A percentile compares a stretch with the other conserved stretches of the same genome.
Evolutionary conservation across 2,888 invertebrate genomes (phyloP).

Genomic region (Malthinus seriepunctatus): DNA sequence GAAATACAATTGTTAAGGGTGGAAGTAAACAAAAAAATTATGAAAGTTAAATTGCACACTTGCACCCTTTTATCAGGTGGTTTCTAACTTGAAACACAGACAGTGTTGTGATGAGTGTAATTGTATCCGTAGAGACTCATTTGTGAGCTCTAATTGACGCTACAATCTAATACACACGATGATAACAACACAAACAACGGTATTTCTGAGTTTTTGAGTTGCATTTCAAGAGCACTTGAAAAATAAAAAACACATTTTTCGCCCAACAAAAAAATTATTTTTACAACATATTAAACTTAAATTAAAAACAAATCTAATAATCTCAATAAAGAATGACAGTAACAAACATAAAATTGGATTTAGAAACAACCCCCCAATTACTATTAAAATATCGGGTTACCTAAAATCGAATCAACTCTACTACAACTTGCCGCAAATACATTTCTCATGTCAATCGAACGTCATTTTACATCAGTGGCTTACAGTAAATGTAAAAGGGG

Average conservation of each 20-base stretch:
- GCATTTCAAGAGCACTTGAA: background rate
- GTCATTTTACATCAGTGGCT: conserved; percentile 33
- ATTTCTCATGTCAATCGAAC: conserved; percentile 36
- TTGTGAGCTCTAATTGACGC: conserved; percentile 51
- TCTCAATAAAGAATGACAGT: conserved; percentile 25
- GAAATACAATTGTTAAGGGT: conserved; percentile 5
- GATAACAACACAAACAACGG: conserved; percentile 15
- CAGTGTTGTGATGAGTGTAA: conserved; percentile 46
- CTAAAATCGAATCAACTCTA: conserved; percentile 28
- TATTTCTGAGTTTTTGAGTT: background rate
- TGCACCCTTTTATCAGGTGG: conserved; percentile 1
- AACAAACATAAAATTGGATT: conserved; percentile 29
- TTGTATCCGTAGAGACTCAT: conserved; percentile 53
- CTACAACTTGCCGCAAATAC: conserved; percentile 29
- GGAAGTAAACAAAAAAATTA: background rate
- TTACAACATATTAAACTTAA: conserved; percentile 3
- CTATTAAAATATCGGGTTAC: conserved; percentile 37
- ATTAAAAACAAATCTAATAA: conserved; percentile 23
- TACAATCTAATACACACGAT: conserved; percentile 52
- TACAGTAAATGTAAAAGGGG: conserved; percentile 28
- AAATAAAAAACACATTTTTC: background rate
- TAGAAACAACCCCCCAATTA: conserved; percentile 30
- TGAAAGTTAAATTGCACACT: background rate
- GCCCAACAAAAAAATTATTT: background rate
- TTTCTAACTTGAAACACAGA: conserved; percentile 1